Evolutionary conservation across 2,888 invertebrate genomes (phyloP), one percentile per base, ranked within the genome.

Genomic region (Drosophila kanekoi): DNA sequence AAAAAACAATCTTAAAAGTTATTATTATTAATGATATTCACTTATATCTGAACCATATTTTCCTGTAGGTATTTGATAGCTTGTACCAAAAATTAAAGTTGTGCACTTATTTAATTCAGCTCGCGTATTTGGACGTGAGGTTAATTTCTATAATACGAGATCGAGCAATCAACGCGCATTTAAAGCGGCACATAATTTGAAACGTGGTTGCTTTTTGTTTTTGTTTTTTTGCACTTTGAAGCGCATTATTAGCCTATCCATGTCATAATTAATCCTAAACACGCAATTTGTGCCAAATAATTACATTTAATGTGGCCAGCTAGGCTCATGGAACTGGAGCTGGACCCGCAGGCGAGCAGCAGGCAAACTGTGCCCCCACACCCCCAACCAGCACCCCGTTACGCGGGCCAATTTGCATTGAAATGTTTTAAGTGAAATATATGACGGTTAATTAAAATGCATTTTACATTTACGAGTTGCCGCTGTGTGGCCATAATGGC

Each of bases 211-310:
- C 13, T 44, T 54, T 52, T 35, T 43, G 14, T 54, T 44, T 54
- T 52, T 35, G 20, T 8, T 54, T 44, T 86, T 83, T 85, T 89
- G 86, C 86, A 85, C 84, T 82, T 84, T 71, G 69, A 70, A 78
- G 64, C 79, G 72, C 85, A 61, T 83, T 86, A 91, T 90, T 90
- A 87, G 85, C 74, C 83, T 88, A 82, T 79, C 80, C 89, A 80
- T 84, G 86, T 80, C 81, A 86, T 90, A 91, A 90, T 91, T 89
- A 89, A 89, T 89, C 82, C 90, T 87, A 90, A 91, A 89, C 90
- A 91, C 91, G 90, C 90, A 77, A 90, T 89, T 90, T 85, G 73
- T 81, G 76, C 87, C 81, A 90, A 90, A 91, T 87, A 81, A 83
- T 86, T 86, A 87, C 85, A 81, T 85, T 87, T 87, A 89, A 85